Base-by-base conservation (phyloP, 2,888 invertebrate genomes). In the Drosophila picticornis region DNA sequence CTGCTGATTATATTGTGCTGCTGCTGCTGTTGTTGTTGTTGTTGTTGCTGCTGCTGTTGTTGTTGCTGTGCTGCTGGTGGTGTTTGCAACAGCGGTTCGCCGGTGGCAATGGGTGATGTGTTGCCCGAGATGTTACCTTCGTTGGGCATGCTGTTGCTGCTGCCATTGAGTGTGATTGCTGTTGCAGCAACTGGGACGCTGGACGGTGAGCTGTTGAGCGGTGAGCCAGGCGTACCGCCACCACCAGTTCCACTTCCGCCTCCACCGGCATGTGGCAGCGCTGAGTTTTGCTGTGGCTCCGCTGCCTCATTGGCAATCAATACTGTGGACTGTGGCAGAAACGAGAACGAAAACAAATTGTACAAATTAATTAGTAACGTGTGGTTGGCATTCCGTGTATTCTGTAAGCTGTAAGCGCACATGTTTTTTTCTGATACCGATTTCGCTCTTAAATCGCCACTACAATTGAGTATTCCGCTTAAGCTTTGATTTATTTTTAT, bases 281-380 rank as follows among this genome's bases (percentile, higher is more conserved):
- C 73, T 60, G 83, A 78, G 72, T 65, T 89, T 72, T 92, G 91
- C 75, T 79, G 94, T 70, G 86, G 85, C 64, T 86, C 82, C 67
- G 93, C 92, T 83, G 95, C 94, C 74, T 95, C 95, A 81, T 94
- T 95, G 94, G 95, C 92, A 79, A 92, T 88, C 91, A 93, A 92
- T 91, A 92, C 92, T 92, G 92, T 90, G 81, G 92, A 91, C 93
- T 92, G 86, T 67, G 62, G 56, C 32, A 48, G 50, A 72, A 56
- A 66, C 61, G 60, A 63, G 48, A 75, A 72, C 73, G 48, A 75
- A 69, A 75, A 70, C 50, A 77, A 60, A 70, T 59, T 61, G 58
- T 16, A 63, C 68, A 59, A 60, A 55, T 61, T 46, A 57, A 69
- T 80, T 72, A 81, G 72, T 77, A 64, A 62, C 55, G 57, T 52